Conservation (phyloP, 2,888 invertebrate species). For the Melikaiella ostensackeni region DNA sequence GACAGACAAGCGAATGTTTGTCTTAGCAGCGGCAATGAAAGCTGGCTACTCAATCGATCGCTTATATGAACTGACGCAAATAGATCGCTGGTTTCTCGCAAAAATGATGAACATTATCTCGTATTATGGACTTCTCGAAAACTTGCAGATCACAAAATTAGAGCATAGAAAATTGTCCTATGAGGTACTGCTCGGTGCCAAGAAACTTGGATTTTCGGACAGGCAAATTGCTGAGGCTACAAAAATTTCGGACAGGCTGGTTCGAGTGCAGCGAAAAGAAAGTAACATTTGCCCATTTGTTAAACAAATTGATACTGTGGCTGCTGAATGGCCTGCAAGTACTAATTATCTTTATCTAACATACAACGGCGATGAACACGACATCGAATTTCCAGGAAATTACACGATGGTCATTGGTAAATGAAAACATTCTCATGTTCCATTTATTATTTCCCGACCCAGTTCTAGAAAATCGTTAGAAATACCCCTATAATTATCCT, state of each 20-base stretch:
- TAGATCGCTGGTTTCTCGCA: constrained; percentile 97
- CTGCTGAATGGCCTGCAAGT: constrained; percentile 99
- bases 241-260: constrained; percentile 92
- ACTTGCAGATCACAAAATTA: constrained; percentile 65
- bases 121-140: constrained; percentile 84
- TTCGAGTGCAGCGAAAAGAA: constrained; percentile 87
- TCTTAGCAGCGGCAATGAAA: constrained; percentile 94
- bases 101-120: constrained; percentile 96
- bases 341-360: constrained; percentile 99
- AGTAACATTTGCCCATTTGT: constrained; percentile 89
- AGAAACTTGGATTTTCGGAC: constrained; percentile 97
- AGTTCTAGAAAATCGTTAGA: too few relatives aligned
- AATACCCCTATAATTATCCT: too few relatives aligned
- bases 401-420: constrained; percentile 92
- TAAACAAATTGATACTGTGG: constrained; percentile 99
- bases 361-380: constrained; percentile 92
- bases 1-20: constrained; percentile 98
- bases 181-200: constrained; percentile 87
- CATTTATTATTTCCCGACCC: constrained; percentile 4
- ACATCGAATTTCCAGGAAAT: constrained; percentile 88
- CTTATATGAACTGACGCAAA: constrained; percentile 95
- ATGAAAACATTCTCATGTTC: constrained; percentile 32
- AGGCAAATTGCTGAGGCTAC: constrained; percentile 94
- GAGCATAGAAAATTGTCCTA: constrained; percentile 82
- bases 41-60: constrained; percentile 89